These are phyloP conservation scores for Alces alces DNA, from an alignment of 2,113 vertebrate species.

Conservation along the genomic window DNA sequence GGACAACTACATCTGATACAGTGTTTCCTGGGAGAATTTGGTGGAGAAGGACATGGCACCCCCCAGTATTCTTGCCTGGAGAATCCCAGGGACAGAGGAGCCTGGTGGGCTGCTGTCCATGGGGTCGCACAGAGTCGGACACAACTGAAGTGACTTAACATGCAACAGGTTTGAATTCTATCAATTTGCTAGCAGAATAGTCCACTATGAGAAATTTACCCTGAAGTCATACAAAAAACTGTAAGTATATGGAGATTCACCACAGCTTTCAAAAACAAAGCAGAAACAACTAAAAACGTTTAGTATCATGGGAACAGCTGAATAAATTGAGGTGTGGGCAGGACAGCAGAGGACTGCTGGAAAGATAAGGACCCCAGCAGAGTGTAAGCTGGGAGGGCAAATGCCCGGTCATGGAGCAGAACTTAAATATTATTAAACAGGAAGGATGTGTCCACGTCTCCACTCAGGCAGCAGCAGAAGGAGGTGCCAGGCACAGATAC, in stretches of 20 bases:
- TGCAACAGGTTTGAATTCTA: not conserved
- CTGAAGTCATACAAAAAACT: not conserved
- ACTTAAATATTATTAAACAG: not conserved
- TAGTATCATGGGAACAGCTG: not conserved
- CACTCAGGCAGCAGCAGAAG: not conserved
- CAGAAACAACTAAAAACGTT: not conserved
- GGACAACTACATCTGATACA: rapidly evolving
- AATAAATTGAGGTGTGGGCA: not conserved
- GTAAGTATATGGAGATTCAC: not conserved
- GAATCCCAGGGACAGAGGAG: too few relatives aligned
- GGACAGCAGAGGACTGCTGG: not conserved
- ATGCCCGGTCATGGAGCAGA: rapidly evolving
- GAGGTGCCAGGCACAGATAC: not conserved
- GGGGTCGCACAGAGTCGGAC: too few relatives aligned
- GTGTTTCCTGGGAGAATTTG: not conserved
- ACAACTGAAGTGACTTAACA: too few relatives aligned
- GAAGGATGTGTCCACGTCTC: too few relatives aligned
- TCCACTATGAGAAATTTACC: not conserved
- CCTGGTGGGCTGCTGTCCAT: too few relatives aligned
- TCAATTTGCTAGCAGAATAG: too few relatives aligned
- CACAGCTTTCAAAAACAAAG: not conserved
- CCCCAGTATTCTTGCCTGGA: too few relatives aligned
- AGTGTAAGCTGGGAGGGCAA: too few relatives aligned
- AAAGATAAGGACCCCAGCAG: not conserved
- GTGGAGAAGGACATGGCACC: too few relatives aligned